Conservation (phyloP, 2,797 vertebrate genomes). For the Neosalanx taihuensis region DNA sequence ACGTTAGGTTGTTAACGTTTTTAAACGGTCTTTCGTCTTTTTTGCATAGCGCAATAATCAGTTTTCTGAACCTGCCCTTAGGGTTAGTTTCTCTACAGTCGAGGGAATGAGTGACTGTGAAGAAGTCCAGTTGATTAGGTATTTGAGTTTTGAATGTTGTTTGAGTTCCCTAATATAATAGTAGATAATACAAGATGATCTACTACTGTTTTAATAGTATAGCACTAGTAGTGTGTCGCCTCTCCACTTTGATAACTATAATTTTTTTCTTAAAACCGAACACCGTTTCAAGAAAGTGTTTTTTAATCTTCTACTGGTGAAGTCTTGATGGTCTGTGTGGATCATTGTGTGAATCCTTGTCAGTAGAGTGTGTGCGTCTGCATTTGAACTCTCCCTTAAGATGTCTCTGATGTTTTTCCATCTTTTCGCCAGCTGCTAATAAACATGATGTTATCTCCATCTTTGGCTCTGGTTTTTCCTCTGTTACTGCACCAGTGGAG, state of each 20-base stretch:
- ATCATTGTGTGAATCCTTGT: background rate
- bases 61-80: background rate
- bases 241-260: constrained; percentile 6
- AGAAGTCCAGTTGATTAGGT: background rate
- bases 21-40: background rate
- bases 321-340: background rate
- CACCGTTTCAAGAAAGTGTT: constrained; percentile 13
- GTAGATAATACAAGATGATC: too few relatives aligned
- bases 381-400: background rate
- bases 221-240: background rate
- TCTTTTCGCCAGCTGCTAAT: constrained; percentile 23
- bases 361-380: background rate
- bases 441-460: constrained; percentile 25
- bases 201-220: background rate
- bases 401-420: background rate
- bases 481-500: background rate
- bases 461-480: background rate
- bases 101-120: background rate
- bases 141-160: constrained; percentile 7
- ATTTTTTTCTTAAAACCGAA: constrained; percentile 14
- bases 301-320: background rate
- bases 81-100: background rate
- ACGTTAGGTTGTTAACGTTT: background rate
- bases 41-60: background rate
- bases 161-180: background rate